phyloP scores from a whole-genome alignment of 2,113 vertebrate genomes.

The Lagenorhynchus albirostris region DNA sequence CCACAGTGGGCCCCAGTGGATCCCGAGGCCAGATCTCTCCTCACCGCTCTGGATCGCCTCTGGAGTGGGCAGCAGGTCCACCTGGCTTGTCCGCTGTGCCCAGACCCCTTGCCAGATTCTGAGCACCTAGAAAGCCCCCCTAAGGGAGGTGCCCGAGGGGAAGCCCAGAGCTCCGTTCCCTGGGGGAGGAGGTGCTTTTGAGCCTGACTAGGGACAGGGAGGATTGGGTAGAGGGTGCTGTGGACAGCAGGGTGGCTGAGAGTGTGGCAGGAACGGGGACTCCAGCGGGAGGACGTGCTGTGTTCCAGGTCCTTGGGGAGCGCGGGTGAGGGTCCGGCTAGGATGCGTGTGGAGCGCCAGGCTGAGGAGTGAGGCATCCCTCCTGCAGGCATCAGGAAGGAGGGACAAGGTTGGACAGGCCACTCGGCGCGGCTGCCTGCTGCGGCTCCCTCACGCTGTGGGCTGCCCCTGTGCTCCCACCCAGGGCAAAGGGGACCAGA shows the following conservation, averaged over 20 bases:
- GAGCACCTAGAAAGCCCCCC: background rate
- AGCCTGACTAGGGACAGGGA: background rate
- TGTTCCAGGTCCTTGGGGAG: background rate
- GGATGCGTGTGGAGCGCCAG: rapidly evolving
- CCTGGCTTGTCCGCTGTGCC: background rate
- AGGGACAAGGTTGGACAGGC: background rate
- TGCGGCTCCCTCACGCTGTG: rapidly evolving
- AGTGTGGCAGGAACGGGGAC: background rate
- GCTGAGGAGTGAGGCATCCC: background rate
- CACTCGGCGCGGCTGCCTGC: background rate
- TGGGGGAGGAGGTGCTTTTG: background rate
- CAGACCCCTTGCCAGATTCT: background rate
- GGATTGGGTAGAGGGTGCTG: background rate
- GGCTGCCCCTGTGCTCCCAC: background rate
- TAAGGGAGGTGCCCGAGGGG: background rate
- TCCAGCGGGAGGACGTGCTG: background rate
- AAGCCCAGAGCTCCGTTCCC: background rate
- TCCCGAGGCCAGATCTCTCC: background rate
- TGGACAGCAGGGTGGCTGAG: background rate
- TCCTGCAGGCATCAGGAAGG: background rate
- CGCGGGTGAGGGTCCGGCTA: rapidly evolving
- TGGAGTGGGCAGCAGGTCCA: background rate
- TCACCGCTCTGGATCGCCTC: background rate
- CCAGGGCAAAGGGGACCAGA: background rate
- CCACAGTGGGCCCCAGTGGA: background rate